Conservation (phyloP, 2,888 invertebrate species). For the Tholera decimalis region DNA sequence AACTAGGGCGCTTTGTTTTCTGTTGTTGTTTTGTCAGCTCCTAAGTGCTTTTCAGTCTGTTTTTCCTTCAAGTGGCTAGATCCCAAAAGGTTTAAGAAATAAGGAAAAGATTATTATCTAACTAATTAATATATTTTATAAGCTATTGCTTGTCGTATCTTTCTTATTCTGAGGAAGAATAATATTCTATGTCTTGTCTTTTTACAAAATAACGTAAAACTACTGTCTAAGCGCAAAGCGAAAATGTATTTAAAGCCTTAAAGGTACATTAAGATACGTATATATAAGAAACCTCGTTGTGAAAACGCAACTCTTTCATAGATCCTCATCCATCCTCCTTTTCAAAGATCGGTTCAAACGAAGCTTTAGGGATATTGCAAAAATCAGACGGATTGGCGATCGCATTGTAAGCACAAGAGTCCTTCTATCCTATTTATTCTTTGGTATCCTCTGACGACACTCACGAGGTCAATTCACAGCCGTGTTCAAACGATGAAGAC, state of each 20-base stretch:
- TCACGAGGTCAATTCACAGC: slow-evolving; percentile 16
- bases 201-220: neutral
- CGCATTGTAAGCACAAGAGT: slow-evolving; percentile 24
- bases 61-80: neutral
- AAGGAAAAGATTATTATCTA: slow-evolving; percentile 9
- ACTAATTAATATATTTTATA: slow-evolving; percentile 11
- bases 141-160: slow-evolving; percentile 1
- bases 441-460: slow-evolving; percentile 6
- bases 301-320: slow-evolving; percentile 8
- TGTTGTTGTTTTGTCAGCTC: slow-evolving; percentile 3
- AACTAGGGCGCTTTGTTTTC: slow-evolving; percentile 6
- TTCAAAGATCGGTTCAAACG: slow-evolving; percentile 42
- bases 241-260: neutral
- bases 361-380: slow-evolving; percentile 32
- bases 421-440: slow-evolving; percentile 14
- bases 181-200: slow-evolving; percentile 1
- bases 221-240: neutral
- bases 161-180: neutral
- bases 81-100: neutral
- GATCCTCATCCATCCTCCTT: too few relatives aligned
- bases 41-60: neutral
- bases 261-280: neutral
- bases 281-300: slow-evolving; percentile 8
- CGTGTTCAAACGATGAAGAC: slow-evolving; percentile 21
- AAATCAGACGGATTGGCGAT: slow-evolving; percentile 33